A percentile compares a stretch with the other conserved stretches of the same genome.
Conservation (phyloP, 2,797 vertebrate species). For the Synanceia verrucosa region DNA sequence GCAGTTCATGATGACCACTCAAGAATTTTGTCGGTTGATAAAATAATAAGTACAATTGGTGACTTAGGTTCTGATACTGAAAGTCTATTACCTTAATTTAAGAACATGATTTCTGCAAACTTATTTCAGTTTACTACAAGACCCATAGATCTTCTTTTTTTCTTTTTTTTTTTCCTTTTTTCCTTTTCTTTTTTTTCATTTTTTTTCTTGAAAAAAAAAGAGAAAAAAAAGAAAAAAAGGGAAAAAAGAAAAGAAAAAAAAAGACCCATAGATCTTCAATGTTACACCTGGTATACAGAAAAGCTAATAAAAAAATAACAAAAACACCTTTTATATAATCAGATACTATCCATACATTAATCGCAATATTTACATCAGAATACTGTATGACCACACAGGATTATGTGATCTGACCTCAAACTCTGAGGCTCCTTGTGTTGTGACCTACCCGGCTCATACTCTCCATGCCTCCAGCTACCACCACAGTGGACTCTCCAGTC, state of each 20-base stretch:
- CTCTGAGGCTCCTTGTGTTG: not conserved
- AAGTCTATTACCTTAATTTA: not conserved
- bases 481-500: conserved; percentile 86
- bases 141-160: no score
- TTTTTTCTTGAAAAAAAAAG: no score
- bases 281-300: no score
- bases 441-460: conserved; percentile 93
- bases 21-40: no score
- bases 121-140: not conserved
- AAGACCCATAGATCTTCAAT: not conserved
- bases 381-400: not conserved
- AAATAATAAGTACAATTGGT: no score
- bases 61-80: not conserved
- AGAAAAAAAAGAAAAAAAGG: no score
- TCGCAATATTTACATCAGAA: not conserved
- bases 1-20: not conserved
- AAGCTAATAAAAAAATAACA: no score
- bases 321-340: not conserved
- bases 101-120: not conserved
- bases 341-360: not conserved
- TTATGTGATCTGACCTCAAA: not conserved
- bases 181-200: no score
- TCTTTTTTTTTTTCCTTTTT: no score
- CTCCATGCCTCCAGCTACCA: conserved; percentile 98
- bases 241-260: no score